Percentiles rank a stretch among this genome's conserved stretches.
Evolutionary conservation across 2,797 vertebrate species (phyloP).

Genomic region (Intellagama lesueurii): DNA sequence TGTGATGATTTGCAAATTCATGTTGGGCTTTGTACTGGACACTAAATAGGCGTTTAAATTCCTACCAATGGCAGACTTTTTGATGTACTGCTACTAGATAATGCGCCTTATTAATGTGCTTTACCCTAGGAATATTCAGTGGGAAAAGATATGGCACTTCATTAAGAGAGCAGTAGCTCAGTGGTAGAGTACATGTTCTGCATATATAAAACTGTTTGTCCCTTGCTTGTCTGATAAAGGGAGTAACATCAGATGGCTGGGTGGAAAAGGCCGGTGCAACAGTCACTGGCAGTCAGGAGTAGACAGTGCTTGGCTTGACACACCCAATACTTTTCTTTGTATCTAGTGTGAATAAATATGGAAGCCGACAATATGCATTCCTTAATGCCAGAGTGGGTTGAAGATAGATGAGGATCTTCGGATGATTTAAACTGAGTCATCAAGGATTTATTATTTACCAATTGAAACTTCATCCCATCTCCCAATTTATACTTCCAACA

Average conservation of each 20-base stretch:
- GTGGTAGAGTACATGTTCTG: slow-evolving; percentile 3
- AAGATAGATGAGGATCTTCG: background rate
- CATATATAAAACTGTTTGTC: background rate
- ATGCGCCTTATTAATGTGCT: slow-evolving; percentile 8
- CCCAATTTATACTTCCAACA: background rate
- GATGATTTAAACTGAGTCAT: background rate
- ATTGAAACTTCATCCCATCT: background rate
- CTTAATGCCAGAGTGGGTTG: background rate
- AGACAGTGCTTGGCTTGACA: background rate
- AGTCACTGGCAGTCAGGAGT: background rate
- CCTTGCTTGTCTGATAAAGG: background rate
- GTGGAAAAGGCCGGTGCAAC: background rate
- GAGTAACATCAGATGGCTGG: background rate
- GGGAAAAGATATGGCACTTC: background rate
- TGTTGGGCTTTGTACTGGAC: slow-evolving; percentile 17
- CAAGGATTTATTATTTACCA: background rate
- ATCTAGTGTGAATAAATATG: background rate
- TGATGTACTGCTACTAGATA: slow-evolving; percentile 8
- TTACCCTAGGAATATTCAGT: background rate
- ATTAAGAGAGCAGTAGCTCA: slow-evolving; percentile 20
- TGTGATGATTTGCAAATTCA: slow-evolving; percentile 27
- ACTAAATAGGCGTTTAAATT: slow-evolving; percentile 36
- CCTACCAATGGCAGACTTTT: background rate
- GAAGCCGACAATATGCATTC: background rate
- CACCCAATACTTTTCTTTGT: too few species aligned